Base-by-base conservation (phyloP, 2,113 vertebrate species). In the Rhea americana region DNA sequence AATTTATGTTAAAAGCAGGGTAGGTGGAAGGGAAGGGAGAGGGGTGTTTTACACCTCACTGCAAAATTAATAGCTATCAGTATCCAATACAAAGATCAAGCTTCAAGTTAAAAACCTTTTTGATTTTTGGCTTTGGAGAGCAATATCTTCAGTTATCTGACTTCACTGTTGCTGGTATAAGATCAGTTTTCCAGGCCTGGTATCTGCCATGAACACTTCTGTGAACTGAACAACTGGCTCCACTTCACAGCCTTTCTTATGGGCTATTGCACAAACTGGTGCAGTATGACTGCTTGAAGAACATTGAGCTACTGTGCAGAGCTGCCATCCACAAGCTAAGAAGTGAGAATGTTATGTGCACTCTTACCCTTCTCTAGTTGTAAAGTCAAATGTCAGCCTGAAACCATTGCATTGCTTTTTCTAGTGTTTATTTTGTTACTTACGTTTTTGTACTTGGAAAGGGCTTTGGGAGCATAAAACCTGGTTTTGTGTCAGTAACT, bases 341-440 rank as follows among this genome's bases (percentile, higher is more conserved):
- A 55, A 32, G 32, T 48, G 26, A 19, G 21, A 18, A 5, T 4
- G 21, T 55, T 25, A 17, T 3, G 1, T 21, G 12, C 13, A 0
- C 39, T 41, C 53, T 84, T 75, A 18, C 26, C 24, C 11, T 72
- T 85, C 41, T 17, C 25, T 21, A 28, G 13, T 0, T n/a, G 43
- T 26, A 28, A 45, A 73, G 47, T 62, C 45, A 62, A 74, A 67
- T 20, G 18, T n/a, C 26, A 19, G 43, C 41, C 56, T 58, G 41
- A 89, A 89, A 55, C 48, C 61, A n/a, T 26, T 0, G 0, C 10
- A 2, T 26, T 13, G 65, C 28, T 32, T 51, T 35, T 4, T 2
- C 19, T 63, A 7, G 55, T 39, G 22, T 70, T 56, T 80, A 39
- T 37, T 24, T 65, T 43, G 12, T 72, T 59, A 24, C 45, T 77